These are phyloP conservation scores for Aquatica leii DNA, from an alignment of 2,888 invertebrate species.

Conservation along the genomic window DNA sequence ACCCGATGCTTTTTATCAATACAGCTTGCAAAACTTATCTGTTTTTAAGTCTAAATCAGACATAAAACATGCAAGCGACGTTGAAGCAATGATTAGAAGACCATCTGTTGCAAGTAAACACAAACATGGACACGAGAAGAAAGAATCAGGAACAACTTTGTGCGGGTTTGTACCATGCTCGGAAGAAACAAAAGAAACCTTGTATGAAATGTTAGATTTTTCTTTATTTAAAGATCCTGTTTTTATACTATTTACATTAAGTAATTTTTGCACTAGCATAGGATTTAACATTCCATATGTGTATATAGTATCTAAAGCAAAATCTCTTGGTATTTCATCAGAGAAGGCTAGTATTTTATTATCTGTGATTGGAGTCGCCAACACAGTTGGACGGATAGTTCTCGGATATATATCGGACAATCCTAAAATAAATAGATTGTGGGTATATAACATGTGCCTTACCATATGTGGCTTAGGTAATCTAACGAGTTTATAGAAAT, in stretches of 20 bases:
- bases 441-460: conserved; percentile 89
- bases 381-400: conserved; percentile 87
- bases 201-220: conserved; percentile 86
- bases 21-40: conserved; percentile 65
- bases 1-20: conserved; percentile 90
- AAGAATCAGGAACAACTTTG: conserved; percentile 38
- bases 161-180: conserved; percentile 69
- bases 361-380: conserved; percentile 85
- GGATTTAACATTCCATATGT: conserved; percentile 95
- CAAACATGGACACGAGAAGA: conserved; percentile 20
- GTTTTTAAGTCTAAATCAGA: conserved; percentile 53
- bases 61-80: conserved; percentile 47
- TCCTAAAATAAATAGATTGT: conserved; percentile 88
- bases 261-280: conserved; percentile 95
- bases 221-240: conserved; percentile 83
- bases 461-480: conserved; percentile 86
- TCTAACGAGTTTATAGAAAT: neutral
- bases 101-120: conserved; percentile 42
- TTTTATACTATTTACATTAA: conserved; percentile 88
- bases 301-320: conserved; percentile 80
- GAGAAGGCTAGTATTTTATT: conserved; percentile 74
- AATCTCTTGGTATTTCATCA: conserved; percentile 65
- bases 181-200: conserved; percentile 73
- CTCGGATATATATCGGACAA: conserved; percentile 90
- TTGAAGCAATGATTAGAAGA: conserved; percentile 45